These are phyloP conservation scores for Strigamia crassipes DNA, from an alignment of 2,888 invertebrate species.

Conservation along the genomic window DNA sequence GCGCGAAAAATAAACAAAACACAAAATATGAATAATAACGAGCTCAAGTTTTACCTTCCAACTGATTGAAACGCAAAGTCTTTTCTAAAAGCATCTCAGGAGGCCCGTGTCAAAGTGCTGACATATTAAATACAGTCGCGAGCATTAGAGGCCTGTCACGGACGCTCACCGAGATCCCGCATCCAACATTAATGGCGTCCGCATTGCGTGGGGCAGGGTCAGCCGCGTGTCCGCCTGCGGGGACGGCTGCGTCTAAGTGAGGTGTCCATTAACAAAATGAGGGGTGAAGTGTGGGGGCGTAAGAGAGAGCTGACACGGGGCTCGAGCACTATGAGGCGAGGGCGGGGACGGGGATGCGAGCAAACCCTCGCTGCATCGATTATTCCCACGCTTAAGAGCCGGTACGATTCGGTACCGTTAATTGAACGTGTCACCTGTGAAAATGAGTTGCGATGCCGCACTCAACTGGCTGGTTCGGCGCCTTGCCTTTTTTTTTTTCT, in stretches of 20 bases:
- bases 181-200: conserved; percentile 22
- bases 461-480: background rate
- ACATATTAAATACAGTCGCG: background rate
- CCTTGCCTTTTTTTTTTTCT: background rate
- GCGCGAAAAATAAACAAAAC: background rate
- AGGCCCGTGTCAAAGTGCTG: background rate
- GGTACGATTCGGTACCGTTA: background rate
- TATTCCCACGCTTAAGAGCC: background rate
- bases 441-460: background rate
- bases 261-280: conserved; percentile 30
- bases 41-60: background rate
- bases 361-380: background rate
- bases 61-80: background rate
- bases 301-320: background rate
- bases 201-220: conserved; percentile 22
- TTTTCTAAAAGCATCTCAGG: background rate
- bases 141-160: background rate
- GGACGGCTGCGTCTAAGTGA: conserved; percentile 14
- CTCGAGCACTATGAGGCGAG: background rate
- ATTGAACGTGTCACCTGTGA: conserved; percentile 15
- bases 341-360: background rate
- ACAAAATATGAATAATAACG: background rate
- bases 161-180: background rate
- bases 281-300: conserved; percentile 14
- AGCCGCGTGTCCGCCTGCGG: background rate